These are phyloP conservation scores for Oenanthe melanoleuca DNA, from an alignment of 2,113 vertebrate genomes.

Conservation along the genomic window DNA sequence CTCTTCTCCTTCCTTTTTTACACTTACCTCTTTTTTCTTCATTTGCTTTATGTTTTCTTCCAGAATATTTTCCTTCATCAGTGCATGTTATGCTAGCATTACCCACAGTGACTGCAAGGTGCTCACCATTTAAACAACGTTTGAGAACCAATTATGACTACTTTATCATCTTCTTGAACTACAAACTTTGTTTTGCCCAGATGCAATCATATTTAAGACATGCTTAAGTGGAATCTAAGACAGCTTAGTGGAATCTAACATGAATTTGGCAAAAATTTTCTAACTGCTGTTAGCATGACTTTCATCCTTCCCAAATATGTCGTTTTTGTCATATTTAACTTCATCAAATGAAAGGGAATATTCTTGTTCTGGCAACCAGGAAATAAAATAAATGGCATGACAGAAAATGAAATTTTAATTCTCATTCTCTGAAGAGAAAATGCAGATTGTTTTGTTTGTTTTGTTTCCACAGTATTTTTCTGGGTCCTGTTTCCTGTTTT, in stretches of 20 bases:
- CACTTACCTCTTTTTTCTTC: neutral
- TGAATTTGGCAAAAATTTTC: neutral
- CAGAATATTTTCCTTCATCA: neutral
- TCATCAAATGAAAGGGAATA: neutral
- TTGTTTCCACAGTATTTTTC: neutral
- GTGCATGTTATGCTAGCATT: neutral
- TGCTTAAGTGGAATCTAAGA: neutral
- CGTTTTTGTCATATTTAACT: neutral
- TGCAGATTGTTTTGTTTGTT: neutral
- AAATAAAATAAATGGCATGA: neutral
- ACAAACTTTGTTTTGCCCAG: neutral
- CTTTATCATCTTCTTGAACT: neutral
- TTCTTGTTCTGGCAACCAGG: neutral
- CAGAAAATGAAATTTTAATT: neutral
- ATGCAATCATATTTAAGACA: neutral
- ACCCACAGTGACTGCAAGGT: neutral
- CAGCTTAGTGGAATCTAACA: neutral
- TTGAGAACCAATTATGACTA: neutral
- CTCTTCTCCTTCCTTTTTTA: neutral
- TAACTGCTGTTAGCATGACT: neutral
- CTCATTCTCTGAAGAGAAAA: neutral
- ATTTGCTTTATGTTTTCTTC: neutral
- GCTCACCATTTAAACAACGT: neutral
- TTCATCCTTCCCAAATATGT: neutral
- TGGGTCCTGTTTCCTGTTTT: neutral